Evolutionary conservation across 2,888 invertebrate species (phyloP), one percentile per base, ranked within the genome.

Genomic region (Dryobota labecula): DNA sequence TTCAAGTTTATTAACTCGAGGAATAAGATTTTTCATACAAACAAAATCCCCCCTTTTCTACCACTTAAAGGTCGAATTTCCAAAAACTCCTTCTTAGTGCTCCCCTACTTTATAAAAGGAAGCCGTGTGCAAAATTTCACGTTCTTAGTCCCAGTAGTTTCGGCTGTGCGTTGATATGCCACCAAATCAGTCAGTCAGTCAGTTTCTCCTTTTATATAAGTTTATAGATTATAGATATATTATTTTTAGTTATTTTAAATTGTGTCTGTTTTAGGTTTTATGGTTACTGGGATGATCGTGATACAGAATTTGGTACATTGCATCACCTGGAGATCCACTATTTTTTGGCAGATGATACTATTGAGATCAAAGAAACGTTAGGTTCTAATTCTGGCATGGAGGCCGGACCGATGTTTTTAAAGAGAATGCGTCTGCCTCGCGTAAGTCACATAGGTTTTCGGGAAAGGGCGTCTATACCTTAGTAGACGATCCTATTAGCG

Each of bases 261-360:
- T 49, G 5, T 7, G 11, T 67, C 13, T 71, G 41, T 79, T 70
- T 64, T 49, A 97, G 98, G 84, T 99, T 99, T 92, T 97, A 97
- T 87, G 99, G 98, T 24, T 98, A 98, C 90, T 99, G 99, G 99
- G 98, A 99, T 89, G 99, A 99, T 89, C 97, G 97, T 1, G 96
- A 97, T 18, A 97, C 97, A 1, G 97, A 97, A 88, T 97, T 97
- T 88, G 99, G 99, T 0, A 97, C 97, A 71, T 92, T 98, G 36
- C 98, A 98, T 81, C 96, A 97, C 84, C 93, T 99, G 73, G 97
- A 98, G 88, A 95, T 99, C 20, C 97, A 98, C 88, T 99, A 98
- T 90, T 99, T 98, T 93, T 95, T 99, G 60, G 97, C 98, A 0
- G 99, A 99, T 88, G 98, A 98, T 86, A 98, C 98, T 0, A 97